Evolutionary conservation across 2,797 vertebrate genomes (phyloP), one percentile per base, ranked within the genome.

Genomic region (Enteromius treurensis): DNA sequence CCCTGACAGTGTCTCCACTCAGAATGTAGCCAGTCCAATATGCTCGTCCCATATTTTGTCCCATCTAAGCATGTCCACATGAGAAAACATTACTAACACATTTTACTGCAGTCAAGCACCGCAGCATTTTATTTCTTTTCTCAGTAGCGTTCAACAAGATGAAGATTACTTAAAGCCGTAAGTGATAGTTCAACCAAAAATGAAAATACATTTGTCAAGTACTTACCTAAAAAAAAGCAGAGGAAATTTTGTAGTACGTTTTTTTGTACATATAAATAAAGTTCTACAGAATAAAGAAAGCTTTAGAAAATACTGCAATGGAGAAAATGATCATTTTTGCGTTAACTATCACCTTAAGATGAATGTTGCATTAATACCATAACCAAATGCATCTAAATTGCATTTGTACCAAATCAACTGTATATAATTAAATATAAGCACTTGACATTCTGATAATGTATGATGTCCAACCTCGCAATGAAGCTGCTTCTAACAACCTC

Each of bases 1-100:
- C 81, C 84, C 73, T 84, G 11, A 75, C 79, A 78, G 76, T n/a
- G 19, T 87, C 84, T 85, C 69, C 51, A 49, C 76, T 84, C 67
- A 83, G 65, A 71, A 60, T 21, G 82, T 85, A 47, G 62, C 79
- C 87, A 86, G 32, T 89, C 58, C 78, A 89, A 90, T 92, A 90
- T 87, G 87, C 89, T 90, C 74, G 32, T 45, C 84, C 77, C 80
- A 77, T 62, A 79, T 82, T 79, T 6, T 51, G 13, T 55, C 49
- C 42, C 19, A 73, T 79, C 65, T 64, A 60, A 80, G 70, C 70
- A 67, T 82, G 71, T 80, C 40, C 19, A n/a, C 19, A 55, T 70
- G 40, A 77, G 58, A 82, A 37, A 47, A 9, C 67, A 71, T 51
- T 51, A 70, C 51, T 47, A 32, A 70, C 23, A 45, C 47, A 76